Base-by-base conservation (phyloP, 2,797 vertebrate species). In the Liparis tanakae region DNA sequence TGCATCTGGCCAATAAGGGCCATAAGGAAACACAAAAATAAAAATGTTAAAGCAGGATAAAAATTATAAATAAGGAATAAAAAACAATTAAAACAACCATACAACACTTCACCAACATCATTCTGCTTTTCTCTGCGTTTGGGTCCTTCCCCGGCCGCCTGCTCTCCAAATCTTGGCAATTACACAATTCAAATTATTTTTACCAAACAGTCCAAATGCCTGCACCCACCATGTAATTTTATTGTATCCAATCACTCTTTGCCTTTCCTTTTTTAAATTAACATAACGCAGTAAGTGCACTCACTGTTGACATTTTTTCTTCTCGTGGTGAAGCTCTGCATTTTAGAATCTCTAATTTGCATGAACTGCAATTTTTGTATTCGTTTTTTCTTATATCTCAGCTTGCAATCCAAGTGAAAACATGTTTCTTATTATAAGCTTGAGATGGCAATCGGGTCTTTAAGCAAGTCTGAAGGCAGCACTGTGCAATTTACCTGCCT, bases 401-500 rank as follows among this genome's bases (percentile, higher is more conserved):
- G 14, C 56, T 72, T 83, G 71, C 56, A 55, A 41, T 78, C 72
- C 51, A 63, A 82, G 7, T 48, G 1, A 65, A 78, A 80, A 79
- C 12, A 65, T 55, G 66, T 63, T 80, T 72, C 54, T 62, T 55
- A 37, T 64, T 63, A 44, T 15, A 9, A 17, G 39, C 70, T 72
- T 67, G 61, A 75, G 69, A 67, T 50, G 60, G 34, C 12, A 10
- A 79, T 78, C 41, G 48, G 1, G 2, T 72, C 58, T 78, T 54
- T 48, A 46, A 81, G 56, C 22, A 62, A 69, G 64, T 72, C 79
- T 72, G 64, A 74, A 64, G 54, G 51, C 75, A 78, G 59, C 61
- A 22, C 57, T 61, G 22, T 83, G 73, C 0, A 66, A 80, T 72
- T 83, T 92, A 94, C 89, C 92, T 91, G 89, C 75, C 80, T 69